These are phyloP conservation scores for Thymelicus sylvestris DNA, from an alignment of 2,888 invertebrate species.

Conservation along the genomic window DNA sequence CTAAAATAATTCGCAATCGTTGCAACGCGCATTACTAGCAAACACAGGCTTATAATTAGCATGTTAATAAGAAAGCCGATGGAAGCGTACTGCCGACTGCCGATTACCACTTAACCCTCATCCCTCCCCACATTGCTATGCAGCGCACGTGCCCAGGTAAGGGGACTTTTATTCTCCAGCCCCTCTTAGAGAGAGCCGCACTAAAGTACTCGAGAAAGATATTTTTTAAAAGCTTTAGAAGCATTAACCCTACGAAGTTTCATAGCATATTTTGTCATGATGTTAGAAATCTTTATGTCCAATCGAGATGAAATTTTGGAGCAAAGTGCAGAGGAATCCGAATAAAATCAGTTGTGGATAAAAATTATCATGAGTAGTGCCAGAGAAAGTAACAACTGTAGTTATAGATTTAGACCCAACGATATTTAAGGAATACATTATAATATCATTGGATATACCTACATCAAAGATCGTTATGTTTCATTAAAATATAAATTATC, in stretches of 20 bases:
- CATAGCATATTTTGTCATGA: neutral
- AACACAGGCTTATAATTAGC: constrained; percentile 17
- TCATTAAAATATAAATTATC: no score
- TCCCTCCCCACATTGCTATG: constrained; percentile 20
- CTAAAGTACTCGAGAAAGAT: constrained; percentile 28
- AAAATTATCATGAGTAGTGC: neutral
- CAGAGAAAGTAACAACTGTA: no score
- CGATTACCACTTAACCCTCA: constrained; percentile 28
- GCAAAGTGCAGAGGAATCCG: neutral
- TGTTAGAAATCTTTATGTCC: neutral
- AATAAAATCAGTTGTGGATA: neutral
- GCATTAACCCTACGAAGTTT: constrained; percentile 3
- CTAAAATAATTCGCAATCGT: no score
- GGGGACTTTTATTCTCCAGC: constrained; percentile 22
- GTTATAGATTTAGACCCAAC: no score
- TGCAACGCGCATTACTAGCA: no score
- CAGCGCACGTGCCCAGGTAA: constrained; percentile 27
- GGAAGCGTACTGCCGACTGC: constrained; percentile 5
- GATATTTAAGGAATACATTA: no score
- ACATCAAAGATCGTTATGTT: no score
- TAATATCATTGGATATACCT: no score
- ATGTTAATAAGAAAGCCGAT: constrained; percentile 28
- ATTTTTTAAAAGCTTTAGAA: constrained; percentile 24
- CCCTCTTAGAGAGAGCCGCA: constrained; percentile 20
- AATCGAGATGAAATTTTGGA: no score